These are phyloP conservation scores for Slavum lentiscoides DNA, from an alignment of 2,888 invertebrate genomes.

Conservation along the genomic window DNA sequence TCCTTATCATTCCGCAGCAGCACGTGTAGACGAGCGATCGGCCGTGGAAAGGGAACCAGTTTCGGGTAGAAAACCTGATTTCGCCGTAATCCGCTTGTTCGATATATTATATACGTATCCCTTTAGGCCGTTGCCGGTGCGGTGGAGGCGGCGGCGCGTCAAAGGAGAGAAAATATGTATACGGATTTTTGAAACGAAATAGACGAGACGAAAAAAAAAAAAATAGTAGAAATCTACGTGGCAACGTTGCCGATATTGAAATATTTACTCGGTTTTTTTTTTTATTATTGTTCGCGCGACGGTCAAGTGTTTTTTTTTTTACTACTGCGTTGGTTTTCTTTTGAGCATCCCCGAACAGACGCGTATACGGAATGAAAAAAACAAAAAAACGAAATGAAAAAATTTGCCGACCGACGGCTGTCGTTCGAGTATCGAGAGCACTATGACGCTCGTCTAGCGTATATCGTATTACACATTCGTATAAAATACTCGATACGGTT, in stretches of 20 bases:
- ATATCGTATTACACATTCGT: too few species aligned
- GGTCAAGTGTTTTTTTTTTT: slow-evolving; percentile 4
- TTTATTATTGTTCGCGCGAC: slow-evolving; percentile 28
- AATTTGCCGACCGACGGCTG: too few species aligned
- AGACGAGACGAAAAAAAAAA: slow-evolving; percentile 23
- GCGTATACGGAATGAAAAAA: too few species aligned
- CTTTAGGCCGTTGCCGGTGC: neutral
- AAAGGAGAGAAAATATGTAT: slow-evolving; percentile 2
- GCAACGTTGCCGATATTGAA: slow-evolving; percentile 33
- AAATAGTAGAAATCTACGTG: neutral
- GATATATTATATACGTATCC: slow-evolving; percentile 3
- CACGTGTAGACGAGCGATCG: neutral
- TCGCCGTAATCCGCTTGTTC: too few species aligned
- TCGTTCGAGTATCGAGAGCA: too few species aligned
- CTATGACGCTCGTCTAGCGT: too few species aligned
- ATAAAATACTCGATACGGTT: too few species aligned
- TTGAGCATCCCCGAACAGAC: too few species aligned
- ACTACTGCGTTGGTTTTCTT: too few species aligned
- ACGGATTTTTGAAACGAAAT: slow-evolving; percentile 17
- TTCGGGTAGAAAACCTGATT: slow-evolving; percentile 32
- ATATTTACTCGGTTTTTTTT: neutral
- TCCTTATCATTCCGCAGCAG: slow-evolving; percentile 5
- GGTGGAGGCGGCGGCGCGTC: slow-evolving; percentile 1
- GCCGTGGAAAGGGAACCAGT: neutral
- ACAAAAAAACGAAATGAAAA: too few species aligned